Percentiles rank a stretch among this genome's conserved stretches.
These are phyloP conservation scores for Lasioglossum baleicum DNA, from an alignment of 1,140 invertebrate species.

Conservation along the genomic window DNA sequence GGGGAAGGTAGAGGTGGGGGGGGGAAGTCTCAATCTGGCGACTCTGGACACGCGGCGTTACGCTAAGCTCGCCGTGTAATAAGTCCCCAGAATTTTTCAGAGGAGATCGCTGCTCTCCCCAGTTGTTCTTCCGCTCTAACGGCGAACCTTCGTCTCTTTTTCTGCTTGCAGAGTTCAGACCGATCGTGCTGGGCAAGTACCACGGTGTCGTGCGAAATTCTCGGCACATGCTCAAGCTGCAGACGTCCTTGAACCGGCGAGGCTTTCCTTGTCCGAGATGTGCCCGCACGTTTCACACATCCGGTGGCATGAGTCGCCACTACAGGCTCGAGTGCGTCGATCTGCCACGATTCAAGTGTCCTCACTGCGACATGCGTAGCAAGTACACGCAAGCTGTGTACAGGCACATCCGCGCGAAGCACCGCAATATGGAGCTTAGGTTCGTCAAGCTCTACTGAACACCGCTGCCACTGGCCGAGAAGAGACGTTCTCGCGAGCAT, in stretches of 20 bases:
- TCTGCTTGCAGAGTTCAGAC: slow-evolving; percentile 70
- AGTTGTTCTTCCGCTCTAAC: slow-evolving; percentile 24
- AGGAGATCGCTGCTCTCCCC: slow-evolving; percentile 1
- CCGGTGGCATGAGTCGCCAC: slow-evolving; percentile 63
- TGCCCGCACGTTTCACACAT: slow-evolving; percentile 57
- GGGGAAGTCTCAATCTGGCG: no score
- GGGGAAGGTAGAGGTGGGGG: no score
- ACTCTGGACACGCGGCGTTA: no score
- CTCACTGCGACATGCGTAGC: slow-evolving; percentile 67
- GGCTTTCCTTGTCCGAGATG: slow-evolving; percentile 62
- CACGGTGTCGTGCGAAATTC: slow-evolving; percentile 40
- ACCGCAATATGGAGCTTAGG: slow-evolving; percentile 59
- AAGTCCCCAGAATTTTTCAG: not conserved
- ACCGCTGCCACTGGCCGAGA: no score
- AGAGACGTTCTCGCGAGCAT: no score
- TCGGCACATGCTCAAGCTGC: slow-evolving; percentile 44
- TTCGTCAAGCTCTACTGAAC: slow-evolving; percentile 64
- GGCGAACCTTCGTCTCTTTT: slow-evolving; percentile 47
- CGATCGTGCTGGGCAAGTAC: slow-evolving; percentile 60
- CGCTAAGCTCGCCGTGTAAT: no score
- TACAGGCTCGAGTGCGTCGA: slow-evolving; percentile 67
- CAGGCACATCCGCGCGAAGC: slow-evolving; percentile 63
- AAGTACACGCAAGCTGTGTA: slow-evolving; percentile 69
- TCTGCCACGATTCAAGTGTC: slow-evolving; percentile 66
- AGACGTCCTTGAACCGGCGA: slow-evolving; percentile 45